Evolutionary conservation across 1,140 invertebrate species (phyloP).

Genomic region (Papilio helenus): DNA sequence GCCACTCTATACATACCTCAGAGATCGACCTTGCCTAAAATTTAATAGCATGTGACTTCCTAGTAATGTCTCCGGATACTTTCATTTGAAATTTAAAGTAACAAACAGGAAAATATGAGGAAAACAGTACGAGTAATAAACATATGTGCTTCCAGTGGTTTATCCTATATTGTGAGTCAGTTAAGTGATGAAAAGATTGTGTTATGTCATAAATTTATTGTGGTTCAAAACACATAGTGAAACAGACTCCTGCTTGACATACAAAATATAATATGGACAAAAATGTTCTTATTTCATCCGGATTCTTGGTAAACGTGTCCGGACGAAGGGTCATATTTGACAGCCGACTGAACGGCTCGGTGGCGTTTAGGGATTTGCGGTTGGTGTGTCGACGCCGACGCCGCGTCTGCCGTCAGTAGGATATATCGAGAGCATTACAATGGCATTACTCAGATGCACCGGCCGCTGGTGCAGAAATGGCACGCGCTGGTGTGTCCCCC

Average conservation of each 20-base stretch:
- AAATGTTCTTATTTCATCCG: not conserved
- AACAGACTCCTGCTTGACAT: not conserved
- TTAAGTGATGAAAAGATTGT: not conserved
- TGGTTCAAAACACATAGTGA: not conserved
- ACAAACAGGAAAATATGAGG: not conserved
- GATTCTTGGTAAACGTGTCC: not conserved
- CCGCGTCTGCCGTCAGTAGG: slow-evolving; percentile 66
- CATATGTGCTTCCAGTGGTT: not conserved
- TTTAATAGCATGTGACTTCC: not conserved
- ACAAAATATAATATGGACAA: not conserved
- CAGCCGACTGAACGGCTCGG: not conserved
- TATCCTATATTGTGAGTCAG: not conserved
- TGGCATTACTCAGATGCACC: slow-evolving; percentile 82
- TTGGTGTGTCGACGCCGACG: slow-evolving; percentile 58
- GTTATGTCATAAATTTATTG: not conserved
- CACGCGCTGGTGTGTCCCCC: slow-evolving; percentile 69
- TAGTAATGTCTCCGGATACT: not conserved
- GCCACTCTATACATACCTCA: not conserved
- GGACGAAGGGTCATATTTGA: not conserved
- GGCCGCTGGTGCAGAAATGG: slow-evolving; percentile 79
- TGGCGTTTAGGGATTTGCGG: slow-evolving; percentile 18
- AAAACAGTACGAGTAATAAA: not conserved
- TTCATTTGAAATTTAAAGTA: not conserved
- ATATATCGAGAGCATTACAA: slow-evolving; percentile 81
- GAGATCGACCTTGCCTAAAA: not conserved